phyloP scores from a whole-genome alignment of 2,888 invertebrate genomes.

The Lasius fuliginosus region DNA sequence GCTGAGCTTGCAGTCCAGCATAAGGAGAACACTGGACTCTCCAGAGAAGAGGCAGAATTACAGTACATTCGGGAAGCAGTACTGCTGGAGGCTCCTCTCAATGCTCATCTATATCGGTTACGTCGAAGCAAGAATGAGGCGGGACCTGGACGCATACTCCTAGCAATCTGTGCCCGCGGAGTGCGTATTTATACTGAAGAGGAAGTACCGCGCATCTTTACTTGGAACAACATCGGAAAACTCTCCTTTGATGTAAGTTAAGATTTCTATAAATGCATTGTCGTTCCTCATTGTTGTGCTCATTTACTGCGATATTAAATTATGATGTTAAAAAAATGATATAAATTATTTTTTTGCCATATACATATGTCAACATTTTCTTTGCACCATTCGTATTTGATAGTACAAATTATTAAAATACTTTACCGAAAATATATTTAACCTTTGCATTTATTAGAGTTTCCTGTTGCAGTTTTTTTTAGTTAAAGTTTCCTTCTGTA shows the following conservation, averaged over 20 bases:
- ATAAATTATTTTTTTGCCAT: background rate
- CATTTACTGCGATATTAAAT: background rate
- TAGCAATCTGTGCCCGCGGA: constrained; percentile 97
- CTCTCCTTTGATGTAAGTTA: constrained; percentile 94
- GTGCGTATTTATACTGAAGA: constrained; percentile 94
- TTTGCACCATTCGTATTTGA: background rate
- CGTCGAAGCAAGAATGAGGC: constrained; percentile 92
- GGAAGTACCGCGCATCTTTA: constrained; percentile 89
- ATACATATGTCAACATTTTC: background rate
- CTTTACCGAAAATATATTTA: background rate
- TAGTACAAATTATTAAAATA: background rate
- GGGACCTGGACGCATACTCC: constrained; percentile 93
- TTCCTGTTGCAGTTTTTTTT: too few species aligned
- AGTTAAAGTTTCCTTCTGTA: background rate
- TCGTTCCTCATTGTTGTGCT: background rate
- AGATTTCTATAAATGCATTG: constrained; percentile 2
- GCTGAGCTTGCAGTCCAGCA: constrained; percentile 87
- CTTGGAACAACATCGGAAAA: constrained; percentile 98
- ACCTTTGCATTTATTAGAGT: background rate
- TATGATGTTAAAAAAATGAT: background rate
- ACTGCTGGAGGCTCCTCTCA: constrained; percentile 93
- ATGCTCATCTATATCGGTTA: constrained; percentile 96
- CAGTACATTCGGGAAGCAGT: constrained; percentile 97
- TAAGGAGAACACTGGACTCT: constrained; percentile 93
- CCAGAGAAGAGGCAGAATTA: constrained; percentile 93